Conservation (phyloP, 1,140 invertebrate genomes). For the Aethina tumida region DNA sequence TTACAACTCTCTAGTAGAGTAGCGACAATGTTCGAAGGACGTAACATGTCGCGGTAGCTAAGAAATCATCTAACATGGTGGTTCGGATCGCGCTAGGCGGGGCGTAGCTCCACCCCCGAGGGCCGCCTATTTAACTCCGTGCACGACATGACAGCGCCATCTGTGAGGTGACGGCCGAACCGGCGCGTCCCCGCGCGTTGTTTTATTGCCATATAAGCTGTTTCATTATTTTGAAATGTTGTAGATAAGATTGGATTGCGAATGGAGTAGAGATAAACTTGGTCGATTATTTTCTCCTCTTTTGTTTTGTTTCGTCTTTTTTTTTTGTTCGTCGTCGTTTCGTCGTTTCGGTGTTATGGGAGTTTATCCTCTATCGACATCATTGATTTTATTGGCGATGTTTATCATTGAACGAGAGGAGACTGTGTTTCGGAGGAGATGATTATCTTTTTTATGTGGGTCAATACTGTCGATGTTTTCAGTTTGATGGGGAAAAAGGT, state of each 20-base stretch:
- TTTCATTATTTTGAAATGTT: constrained; percentile 31
- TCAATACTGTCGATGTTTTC: too few relatives aligned
- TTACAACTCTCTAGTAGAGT: constrained; percentile 9
- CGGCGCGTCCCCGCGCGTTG: constrained; percentile 19
- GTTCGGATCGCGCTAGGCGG: constrained; percentile 17
- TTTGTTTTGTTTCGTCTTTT: constrained; percentile 1
- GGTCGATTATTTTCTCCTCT: constrained; percentile 18
- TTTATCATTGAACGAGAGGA: too few relatives aligned
- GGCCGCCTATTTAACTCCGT: constrained; percentile 18
- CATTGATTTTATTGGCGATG: too few relatives aligned
- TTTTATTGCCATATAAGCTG: constrained; percentile 32
- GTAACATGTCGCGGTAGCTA: constrained; percentile 28
- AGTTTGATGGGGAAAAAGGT: too few relatives aligned
- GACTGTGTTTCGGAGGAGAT: too few relatives aligned
- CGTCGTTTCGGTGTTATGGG: too few relatives aligned
- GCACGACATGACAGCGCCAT: constrained; percentile 24
- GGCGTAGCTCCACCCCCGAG: constrained; percentile 20
- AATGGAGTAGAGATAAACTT: constrained; percentile 21
- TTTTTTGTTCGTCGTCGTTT: neutral
- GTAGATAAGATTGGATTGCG: constrained; percentile 27
- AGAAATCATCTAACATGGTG: constrained; percentile 35
- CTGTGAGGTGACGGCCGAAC: constrained; percentile 20
- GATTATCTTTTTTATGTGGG: too few relatives aligned
- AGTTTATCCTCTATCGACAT: too few relatives aligned
- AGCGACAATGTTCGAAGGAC: constrained; percentile 25